phyloP scores from a whole-genome alignment of 2,797 vertebrate species.

The Phataginus tetradactyla region DNA sequence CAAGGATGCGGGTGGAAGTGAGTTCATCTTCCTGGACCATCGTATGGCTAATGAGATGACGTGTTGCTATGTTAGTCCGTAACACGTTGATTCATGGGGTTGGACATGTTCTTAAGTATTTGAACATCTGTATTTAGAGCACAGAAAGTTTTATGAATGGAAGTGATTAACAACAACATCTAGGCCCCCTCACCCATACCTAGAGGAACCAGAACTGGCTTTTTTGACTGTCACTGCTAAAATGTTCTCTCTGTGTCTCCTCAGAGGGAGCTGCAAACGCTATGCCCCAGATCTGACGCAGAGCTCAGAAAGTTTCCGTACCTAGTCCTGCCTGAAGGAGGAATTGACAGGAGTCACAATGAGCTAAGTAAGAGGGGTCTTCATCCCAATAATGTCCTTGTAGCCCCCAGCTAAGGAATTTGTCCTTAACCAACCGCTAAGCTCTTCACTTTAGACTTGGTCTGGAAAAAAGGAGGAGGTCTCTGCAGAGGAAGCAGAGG shows the following conservation, averaged over 20 bases:
- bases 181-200: not conserved
- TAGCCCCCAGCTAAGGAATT: not conserved
- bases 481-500: not conserved
- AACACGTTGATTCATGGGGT: not conserved
- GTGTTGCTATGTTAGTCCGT: not conserved
- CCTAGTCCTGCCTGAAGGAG: not conserved
- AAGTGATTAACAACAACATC: not conserved
- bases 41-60: not conserved
- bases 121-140: constrained; percentile 18
- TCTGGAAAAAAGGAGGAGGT: not conserved
- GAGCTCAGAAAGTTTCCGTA: not conserved
- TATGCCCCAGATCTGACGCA: not conserved
- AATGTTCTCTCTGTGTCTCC: not conserved
- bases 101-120: not conserved
- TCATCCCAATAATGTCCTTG: not conserved
- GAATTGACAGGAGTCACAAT: not conserved
- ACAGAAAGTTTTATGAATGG: not conserved
- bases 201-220: not conserved
- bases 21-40: not conserved
- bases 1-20: not conserved
- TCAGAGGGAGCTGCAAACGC: not conserved
- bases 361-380: not conserved
- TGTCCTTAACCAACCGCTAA: not conserved
- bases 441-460: not conserved
- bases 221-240: not conserved